Conservation (phyloP, 64 coral and sea anemone species). For the Cladopsammia gracilis region DNA sequence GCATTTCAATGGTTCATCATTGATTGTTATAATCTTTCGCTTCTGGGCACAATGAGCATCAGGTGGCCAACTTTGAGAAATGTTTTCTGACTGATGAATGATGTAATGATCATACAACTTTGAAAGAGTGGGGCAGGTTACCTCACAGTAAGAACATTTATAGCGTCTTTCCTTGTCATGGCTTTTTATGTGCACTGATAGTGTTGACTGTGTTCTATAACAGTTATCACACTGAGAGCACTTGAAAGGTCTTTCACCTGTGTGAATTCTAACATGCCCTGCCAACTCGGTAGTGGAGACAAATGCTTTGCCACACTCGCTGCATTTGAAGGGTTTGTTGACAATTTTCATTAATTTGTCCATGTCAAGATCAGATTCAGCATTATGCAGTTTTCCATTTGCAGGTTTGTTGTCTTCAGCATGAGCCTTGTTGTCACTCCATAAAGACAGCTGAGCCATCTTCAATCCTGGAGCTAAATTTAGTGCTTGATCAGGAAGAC, state of each 20-base stretch:
- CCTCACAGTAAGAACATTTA: conserved; percentile 31
- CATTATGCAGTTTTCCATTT: neutral
- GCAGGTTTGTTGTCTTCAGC: neutral
- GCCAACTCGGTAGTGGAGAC: conserved; percentile 43
- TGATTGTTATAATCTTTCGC: neutral
- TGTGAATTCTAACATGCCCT: conserved; percentile 49
- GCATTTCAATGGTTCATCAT: conserved; percentile 26
- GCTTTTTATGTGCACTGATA: conserved; percentile 40
- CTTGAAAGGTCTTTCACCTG: conserved; percentile 51
- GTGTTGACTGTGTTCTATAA: conserved; percentile 38
- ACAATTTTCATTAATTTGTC: conserved; percentile 50
- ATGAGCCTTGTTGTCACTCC: neutral
- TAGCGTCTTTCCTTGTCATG: conserved; percentile 6
- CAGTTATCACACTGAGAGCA: conserved; percentile 40
- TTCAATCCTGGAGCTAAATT: conserved; percentile 13
- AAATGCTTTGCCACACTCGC: conserved; percentile 40
- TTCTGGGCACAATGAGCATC: neutral
- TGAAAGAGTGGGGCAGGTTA: conserved; percentile 35
- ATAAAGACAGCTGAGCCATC: conserved; percentile 27
- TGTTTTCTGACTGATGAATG: neutral
- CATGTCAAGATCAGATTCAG: conserved; percentile 34
- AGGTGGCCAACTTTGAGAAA: neutral
- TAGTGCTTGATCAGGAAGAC: neutral
- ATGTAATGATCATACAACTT: conserved; percentile 27
- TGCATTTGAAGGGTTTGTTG: conserved; percentile 51